phyloP scores from a whole-genome alignment of 2,797 vertebrate genomes.

The Chrysocyon brachyurus region DNA sequence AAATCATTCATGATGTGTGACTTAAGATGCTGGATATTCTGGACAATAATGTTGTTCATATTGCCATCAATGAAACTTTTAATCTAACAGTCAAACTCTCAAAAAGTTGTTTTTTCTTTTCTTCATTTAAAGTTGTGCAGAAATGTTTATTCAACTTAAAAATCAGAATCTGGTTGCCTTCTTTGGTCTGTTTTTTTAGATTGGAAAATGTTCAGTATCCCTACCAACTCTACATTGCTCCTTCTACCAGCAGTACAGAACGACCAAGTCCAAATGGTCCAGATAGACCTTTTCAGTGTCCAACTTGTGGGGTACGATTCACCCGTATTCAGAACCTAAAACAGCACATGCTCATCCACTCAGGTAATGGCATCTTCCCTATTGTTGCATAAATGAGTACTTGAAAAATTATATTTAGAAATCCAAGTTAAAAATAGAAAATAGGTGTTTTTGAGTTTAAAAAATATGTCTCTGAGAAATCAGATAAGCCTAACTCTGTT shows the following conservation, averaged over 20 bases:
- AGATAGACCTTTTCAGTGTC: conserved; percentile 97
- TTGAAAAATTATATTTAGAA: background rate
- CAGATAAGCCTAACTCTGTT: background rate
- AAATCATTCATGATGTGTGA: background rate
- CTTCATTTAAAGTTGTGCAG: conserved; percentile 58
- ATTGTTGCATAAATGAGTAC: background rate
- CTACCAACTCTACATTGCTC: conserved; percentile 98
- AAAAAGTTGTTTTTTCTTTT: conserved; percentile 1
- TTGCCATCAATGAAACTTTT: background rate
- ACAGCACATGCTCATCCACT: conserved; percentile 99
- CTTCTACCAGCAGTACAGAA: conserved; percentile 94
- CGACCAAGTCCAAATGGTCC: conserved; percentile 96
- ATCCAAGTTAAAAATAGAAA: conserved; percentile 46
- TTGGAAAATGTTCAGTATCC: conserved; percentile 98
- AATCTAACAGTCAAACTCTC: conserved; percentile 22
- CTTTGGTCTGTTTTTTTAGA: conserved; percentile 89
- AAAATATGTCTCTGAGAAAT: background rate
- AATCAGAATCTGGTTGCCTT: conserved; percentile 83
- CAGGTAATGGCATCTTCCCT: conserved; percentile 91
- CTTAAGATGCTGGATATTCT: background rate
- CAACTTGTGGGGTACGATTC: conserved; percentile 97
- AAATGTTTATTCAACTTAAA: conserved; percentile 78
- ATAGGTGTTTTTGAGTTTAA: background rate
- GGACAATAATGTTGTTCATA: background rate
- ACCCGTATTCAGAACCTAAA: conserved; percentile 99